A percentile compares a stretch with the other conserved stretches of the same genome.
Conservation (phyloP, 2,888 invertebrate genomes). For the Drosophila cognata region DNA sequence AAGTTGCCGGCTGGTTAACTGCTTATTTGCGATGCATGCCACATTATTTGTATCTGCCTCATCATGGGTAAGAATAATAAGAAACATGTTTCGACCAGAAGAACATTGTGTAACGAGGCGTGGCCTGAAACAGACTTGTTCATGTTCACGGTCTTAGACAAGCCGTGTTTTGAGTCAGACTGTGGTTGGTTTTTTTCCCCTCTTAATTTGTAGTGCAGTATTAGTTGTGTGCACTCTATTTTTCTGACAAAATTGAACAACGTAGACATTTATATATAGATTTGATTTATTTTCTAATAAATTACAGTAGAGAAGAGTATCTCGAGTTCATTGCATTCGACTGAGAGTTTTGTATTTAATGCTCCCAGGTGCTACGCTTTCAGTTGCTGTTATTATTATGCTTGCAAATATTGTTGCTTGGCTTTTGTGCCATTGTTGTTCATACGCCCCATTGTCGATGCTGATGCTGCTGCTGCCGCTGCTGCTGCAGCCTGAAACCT, state of each 20-base stretch:
- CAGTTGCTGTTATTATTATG: conserved; percentile 58
- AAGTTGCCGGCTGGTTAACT: conserved; percentile 33
- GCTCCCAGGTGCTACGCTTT: conserved; percentile 23
- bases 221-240: background rate
- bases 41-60: conserved; percentile 6
- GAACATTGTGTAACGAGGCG: conserved; percentile 56
- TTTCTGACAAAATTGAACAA: background rate
- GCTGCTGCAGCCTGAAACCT: conserved; percentile 55
- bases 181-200: background rate
- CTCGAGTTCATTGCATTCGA: conserved; percentile 4
- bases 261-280: too few relatives aligned
- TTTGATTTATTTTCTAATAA: background rate
- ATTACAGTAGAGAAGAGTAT: conserved; percentile 22
- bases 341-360: conserved; percentile 14
- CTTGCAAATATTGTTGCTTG: conserved; percentile 23
- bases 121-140: conserved; percentile 18
- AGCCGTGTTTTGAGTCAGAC: conserved; percentile 30
- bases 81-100: conserved; percentile 28
- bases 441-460: conserved; percentile 67
- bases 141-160: conserved; percentile 21
- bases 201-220: background rate
- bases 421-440: conserved; percentile 64
- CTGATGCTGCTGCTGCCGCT: conserved; percentile 17
- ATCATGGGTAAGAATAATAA: conserved; percentile 50
- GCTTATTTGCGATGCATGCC: conserved; percentile 12